phyloP scores from a whole-genome alignment of 2,113 vertebrate genomes.

The Gallinago media region DNA sequence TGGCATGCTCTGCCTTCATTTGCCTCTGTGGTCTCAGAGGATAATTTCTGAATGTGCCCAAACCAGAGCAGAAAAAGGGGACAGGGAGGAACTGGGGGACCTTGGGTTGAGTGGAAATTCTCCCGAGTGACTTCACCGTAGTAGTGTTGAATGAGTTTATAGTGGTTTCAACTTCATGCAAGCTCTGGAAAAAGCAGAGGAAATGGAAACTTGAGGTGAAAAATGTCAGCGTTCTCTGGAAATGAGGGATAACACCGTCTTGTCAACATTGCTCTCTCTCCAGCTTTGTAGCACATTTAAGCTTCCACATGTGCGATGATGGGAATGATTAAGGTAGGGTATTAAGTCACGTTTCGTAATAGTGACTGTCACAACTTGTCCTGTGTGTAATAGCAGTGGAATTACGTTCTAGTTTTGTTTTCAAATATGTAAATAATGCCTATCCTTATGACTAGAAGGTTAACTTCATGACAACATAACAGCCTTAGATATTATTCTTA shows the following conservation, averaged over 20 bases:
- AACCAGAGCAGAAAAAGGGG: not conserved
- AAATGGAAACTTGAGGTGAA: not conserved
- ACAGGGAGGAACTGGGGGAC: no score
- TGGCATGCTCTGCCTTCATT: not conserved
- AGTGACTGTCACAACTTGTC: not conserved
- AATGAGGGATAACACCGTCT: accelerated
- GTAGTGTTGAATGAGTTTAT: not conserved
- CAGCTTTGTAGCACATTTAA: not conserved
- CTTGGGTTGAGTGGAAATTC: not conserved
- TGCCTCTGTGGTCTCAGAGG: accelerated
- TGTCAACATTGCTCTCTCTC: not conserved
- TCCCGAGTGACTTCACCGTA: not conserved
- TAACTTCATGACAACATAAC: slow-evolving; percentile 38
- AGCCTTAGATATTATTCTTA: slow-evolving; percentile 50
- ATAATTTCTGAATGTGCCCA: not conserved
- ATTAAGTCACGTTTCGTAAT: not conserved
- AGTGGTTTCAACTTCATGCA: not conserved
- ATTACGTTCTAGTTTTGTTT: slow-evolving; percentile 35
- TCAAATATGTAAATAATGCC: slow-evolving; percentile 11
- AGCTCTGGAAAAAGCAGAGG: not conserved
- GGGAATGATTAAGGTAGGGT: not conserved
- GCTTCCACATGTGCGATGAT: not conserved
- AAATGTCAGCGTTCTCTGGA: not conserved
- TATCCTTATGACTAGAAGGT: slow-evolving; percentile 16
- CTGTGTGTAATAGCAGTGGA: not conserved